Base-by-base conservation (phyloP, 2,113 vertebrate genomes). In the Nipponia nippon region DNA sequence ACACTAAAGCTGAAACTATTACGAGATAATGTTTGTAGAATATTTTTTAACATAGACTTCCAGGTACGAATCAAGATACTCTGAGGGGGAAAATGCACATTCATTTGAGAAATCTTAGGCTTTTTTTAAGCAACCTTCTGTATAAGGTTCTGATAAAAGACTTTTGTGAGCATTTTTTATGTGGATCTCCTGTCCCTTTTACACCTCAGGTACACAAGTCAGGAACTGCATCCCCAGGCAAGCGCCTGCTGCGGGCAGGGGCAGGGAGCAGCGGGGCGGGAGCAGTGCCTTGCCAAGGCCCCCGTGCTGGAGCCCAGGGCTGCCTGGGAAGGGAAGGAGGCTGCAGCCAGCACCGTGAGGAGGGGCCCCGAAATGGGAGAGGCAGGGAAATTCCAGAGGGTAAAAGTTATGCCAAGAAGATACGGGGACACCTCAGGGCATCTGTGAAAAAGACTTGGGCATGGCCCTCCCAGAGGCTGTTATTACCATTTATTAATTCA, bases 251-350 rank as follows among this genome's bases (percentile, higher is more conserved):
- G 3, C 3, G 3, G 82, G 83, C 79, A 79, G 56, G 34, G 73
- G 44, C 36, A 76, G 67, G 63, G 58, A 80, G 53, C 53, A 34
- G 67, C 3, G 65, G 44, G 59, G 63, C 18, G 83, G 66, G 66
- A 80, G 66, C 34, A 56, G 49, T 7, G 4, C 53, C 44, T 62
- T 42, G 62, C 56, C 53, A 21, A 52, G 67, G 22, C 40, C 25
- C 34, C 56, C 7, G 0, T 19, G 7, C 29, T 1, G 11, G 38
- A 44, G 12, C 70, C 75, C 0, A 1, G 52, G 56, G 62, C 71
- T 91, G 61, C 52, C 42, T 32, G 34, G 18, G 46, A 47, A 49
- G 13, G 16, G 46, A 47, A 52, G 13, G 16, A 79, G 36, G 25
- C 22, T 79, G 62, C 61, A 62, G 61, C 55, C 34, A n/a, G 40